Percentiles rank a stretch among this genome's conserved stretches.
phyloP scores from a whole-genome alignment of 2,888 invertebrate species.

The Aleiodes alternator region DNA sequence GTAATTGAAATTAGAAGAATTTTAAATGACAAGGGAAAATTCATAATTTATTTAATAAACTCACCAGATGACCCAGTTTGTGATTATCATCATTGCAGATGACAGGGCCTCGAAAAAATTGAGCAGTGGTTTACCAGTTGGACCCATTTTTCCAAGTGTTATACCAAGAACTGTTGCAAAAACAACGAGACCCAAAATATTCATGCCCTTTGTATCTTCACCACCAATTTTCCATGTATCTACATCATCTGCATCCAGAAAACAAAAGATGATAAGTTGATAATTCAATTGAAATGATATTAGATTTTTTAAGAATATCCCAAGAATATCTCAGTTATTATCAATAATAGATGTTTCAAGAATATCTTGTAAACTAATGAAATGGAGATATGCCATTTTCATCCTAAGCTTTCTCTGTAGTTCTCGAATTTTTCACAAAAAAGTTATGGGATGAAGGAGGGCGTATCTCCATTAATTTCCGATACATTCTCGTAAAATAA shows the following conservation, averaged over 20 bases:
- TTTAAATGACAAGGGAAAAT: background rate
- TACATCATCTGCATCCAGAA: slow-evolving; percentile 57
- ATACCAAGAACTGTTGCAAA: slow-evolving; percentile 93
- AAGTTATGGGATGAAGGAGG: no score
- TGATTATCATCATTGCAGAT: slow-evolving; percentile 97
- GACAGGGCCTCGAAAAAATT: slow-evolving; percentile 91
- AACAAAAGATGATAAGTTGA: background rate
- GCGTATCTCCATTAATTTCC: no score
- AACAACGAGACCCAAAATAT: slow-evolving; percentile 90
- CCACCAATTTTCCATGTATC: slow-evolving; percentile 82
- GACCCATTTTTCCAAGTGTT: slow-evolving; percentile 91
- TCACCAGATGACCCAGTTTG: slow-evolving; percentile 97
- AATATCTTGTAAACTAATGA: no score
- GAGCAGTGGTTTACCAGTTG: slow-evolving; percentile 87
- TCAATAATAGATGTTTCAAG: no score
- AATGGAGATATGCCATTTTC: no score
- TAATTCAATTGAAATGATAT: background rate
- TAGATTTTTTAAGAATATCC: no score
- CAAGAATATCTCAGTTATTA: no score
- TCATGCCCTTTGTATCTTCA: slow-evolving; percentile 85
- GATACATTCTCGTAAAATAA: no score
- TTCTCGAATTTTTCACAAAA: no score
- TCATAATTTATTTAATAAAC: slow-evolving; percentile 25
- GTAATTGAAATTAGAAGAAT: slow-evolving; percentile 8
- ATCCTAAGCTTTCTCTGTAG: no score